Evolutionary conservation across 2,797 vertebrate genomes (phyloP), one percentile per base, ranked within the genome.

Genomic region (Acridotheres tristis): DNA sequence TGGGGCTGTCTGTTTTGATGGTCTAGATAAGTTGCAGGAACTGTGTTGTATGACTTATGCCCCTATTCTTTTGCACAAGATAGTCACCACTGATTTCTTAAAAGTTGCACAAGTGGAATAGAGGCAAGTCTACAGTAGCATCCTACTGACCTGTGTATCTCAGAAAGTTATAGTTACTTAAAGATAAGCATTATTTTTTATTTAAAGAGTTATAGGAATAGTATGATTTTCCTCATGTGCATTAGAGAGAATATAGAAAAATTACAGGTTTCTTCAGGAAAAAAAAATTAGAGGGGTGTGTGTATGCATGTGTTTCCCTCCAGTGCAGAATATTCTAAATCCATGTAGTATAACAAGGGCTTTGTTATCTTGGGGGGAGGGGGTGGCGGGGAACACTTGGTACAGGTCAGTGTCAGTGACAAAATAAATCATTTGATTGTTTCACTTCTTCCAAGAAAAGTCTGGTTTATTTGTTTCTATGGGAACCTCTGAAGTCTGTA

Each of bases 401-500:
- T 85, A 77, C 34, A 77, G 81, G 54, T 63, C 74, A 84, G 23
- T 86, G 38, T 78, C 67, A 78, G 38, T 69, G 78, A 72, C 61
- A 92, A 84, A 88, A 75, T 75, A 85, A 57, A 78, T 89, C 20
- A 26, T 43, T 68, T 84, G 75, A 75, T 81, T 77, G 40, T 50
- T 42, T 94, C 30, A 51, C 54, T 92, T 92, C 42, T 85, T 16
- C 72, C 51, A 85, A 77, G 30, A 82, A 88, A 82, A 63, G 40
- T 36, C 40, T 59, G 10, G 11, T 45, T 77, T 71, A 27, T 91
- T 93, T 92, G 82, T 92, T 97, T 91, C 79, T 89, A 30, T 88
- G 69, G 94, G 76, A 94, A 92, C 38, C 38, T 85, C 36, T 67
- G 38, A 93, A 91, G 50, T 62, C 61, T 85, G n/a, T 50, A 86